Evolutionary conservation across 2,888 invertebrate species (phyloP), one percentile per base, ranked within the genome.

Genomic region (Conomelus anceps): DNA sequence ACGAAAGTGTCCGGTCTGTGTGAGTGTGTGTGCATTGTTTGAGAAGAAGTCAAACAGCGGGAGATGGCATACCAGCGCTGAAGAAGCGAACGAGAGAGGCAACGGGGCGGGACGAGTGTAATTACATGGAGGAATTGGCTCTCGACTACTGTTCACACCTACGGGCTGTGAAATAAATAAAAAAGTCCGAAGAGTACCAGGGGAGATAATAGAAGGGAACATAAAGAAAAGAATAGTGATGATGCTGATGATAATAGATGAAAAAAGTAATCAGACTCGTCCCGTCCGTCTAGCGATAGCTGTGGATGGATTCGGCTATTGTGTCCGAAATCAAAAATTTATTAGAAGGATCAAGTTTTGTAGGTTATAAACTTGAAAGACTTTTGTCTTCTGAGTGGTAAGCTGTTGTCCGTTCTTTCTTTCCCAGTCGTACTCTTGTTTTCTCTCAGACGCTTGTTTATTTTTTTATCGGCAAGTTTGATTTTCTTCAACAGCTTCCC

Each of bases 51-150:
- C 63, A 63, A 63, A 63, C 63, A 63, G 63, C 63, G n/a, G 63
- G 63, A 63, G 63, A 63, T 63, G 63, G 63, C 63, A 63, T 63
- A 63, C 63, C 63, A 88, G 88, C n/a, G 41, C 22, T 26, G 85
- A 23, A 89, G 85, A 85, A 87, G 86, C 23, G 23, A 22, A 41
- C n/a, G 88, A 63, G 41, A 63, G 23, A 24, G 63, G 26, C 87
- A 84, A 87, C 87, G 29, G 84, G 26, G 90, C 89, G 89, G 88
- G 89, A 86, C 85, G 89, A 89, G 88, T 63, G 89, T 91, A 91
- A 91, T 91, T 91, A 91, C 91, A 91, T 89, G 90, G 91, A 85
- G 88, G 89, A 90, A 91, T 90, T 90, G 90, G 88, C 90, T 88
- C 34, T 89, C 90, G 90, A 91, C 91, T 91, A 91, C 91, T 90